Conservation (phyloP, 2,888 invertebrate genomes). For the Drosophila borealis region DNA sequence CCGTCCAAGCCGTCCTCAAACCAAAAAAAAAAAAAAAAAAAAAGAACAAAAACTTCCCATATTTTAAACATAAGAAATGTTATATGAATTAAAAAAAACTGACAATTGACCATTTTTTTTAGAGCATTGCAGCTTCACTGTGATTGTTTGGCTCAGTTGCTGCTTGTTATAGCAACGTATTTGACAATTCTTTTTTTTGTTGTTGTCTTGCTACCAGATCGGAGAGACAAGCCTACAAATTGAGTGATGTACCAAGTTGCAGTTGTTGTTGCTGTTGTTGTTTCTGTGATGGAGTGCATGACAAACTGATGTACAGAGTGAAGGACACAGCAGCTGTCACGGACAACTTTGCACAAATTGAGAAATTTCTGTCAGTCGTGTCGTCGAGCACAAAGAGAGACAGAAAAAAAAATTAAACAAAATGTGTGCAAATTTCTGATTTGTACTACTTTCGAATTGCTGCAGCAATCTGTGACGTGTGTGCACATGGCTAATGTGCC, state of each 20-base stretch:
- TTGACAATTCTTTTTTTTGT: slow-evolving; percentile 49
- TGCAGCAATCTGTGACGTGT: slow-evolving; percentile 9
- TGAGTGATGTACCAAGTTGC: slow-evolving; percentile 37
- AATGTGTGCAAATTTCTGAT: slow-evolving; percentile 10
- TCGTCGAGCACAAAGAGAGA: not conserved
- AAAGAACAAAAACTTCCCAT: too few species aligned
- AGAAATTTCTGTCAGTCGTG: slow-evolving; percentile 36
- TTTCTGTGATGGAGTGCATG: slow-evolving; percentile 38
- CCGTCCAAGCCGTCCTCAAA: too few species aligned
- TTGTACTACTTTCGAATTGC: slow-evolving; percentile 7
- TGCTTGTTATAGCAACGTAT: slow-evolving; percentile 41
- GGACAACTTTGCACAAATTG: slow-evolving; percentile 36
- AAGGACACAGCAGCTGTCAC: slow-evolving; percentile 40
- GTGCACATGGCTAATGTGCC: slow-evolving; percentile 39
- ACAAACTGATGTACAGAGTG: slow-evolving; percentile 40
- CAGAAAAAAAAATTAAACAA: slow-evolving; percentile 15
- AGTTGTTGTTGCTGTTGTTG: slow-evolving; percentile 7
- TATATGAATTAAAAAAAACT: too few species aligned
- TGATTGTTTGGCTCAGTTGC: not conserved
- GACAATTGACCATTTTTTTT: not conserved
- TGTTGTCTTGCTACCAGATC: slow-evolving; percentile 24
- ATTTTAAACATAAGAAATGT: too few species aligned
- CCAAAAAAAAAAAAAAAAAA: too few species aligned
- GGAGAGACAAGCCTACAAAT: slow-evolving; percentile 42
- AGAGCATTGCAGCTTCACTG: slow-evolving; percentile 21